Evolutionary conservation across 1,140 invertebrate genomes (phyloP), one percentile per base, ranked within the genome.

Genomic region (Ladona fulva): DNA sequence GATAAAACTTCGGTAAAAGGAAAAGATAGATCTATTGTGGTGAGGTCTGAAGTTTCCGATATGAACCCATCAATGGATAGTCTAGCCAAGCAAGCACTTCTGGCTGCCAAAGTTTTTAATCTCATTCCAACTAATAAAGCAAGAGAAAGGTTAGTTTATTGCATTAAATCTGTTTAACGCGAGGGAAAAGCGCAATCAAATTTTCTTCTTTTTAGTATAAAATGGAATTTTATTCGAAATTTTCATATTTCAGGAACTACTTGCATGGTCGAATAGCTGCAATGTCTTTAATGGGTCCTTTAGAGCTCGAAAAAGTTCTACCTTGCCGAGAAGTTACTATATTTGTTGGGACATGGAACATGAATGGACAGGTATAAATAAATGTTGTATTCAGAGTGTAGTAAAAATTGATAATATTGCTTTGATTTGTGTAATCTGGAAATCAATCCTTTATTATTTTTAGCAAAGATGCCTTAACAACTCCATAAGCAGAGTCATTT

Each of bases 261-360:
- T 86, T 95, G 14, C 92, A 93, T 84, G 92, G 93, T 75, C 87
- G 92, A 81, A 87, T 94, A 76, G 92, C 92, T 42, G 90, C 91
- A 7, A 91, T 92, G 82, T 93, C 93, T 24, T 83, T 97, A 19
- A 85, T 97, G 0, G 95, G 95, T 12, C 87, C 91, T 11, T 89
- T 90, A 29, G 95, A 97, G 83, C 86, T 98, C 73, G 91, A 95
- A 80, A 91, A 94, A 83, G 92, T 94, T 25, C 90, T 98, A 81
- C 94, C 95, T 7, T 91, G 93, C 82, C 88, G 93, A 80, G 92
- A 94, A 86, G 86, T 97, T 0, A 92, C 89, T 80, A 91, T 98
- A 79, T 97, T 96, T 87, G 90, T 97, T 77, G 95, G 94, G 16
- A 96, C 95, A 7, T 98, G 96, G 96, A 99, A 99, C 84, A 97